phyloP scores from a whole-genome alignment of 1,140 invertebrate genomes.

The Cheumatopsyche charites region DNA sequence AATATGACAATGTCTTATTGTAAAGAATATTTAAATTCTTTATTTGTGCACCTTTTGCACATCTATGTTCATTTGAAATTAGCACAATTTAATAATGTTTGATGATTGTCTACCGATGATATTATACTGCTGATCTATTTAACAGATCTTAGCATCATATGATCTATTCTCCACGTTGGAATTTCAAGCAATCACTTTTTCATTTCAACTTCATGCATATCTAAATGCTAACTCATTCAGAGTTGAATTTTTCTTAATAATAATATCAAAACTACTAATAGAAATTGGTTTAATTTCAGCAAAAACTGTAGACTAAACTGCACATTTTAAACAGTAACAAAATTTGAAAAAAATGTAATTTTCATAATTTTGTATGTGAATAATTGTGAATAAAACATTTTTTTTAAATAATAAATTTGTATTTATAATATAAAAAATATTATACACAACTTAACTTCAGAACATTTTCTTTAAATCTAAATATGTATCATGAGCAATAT shows the following conservation, averaged over 20 bases:
- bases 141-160: neutral
- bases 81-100: too few relatives aligned
- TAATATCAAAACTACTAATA: too few relatives aligned
- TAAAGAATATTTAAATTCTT: too few relatives aligned
- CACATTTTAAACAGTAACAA: neutral
- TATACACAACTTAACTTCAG: constrained; percentile 37
- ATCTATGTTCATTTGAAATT: too few relatives aligned
- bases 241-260: too few relatives aligned
- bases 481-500: constrained; percentile 41
- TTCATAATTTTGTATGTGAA: too few relatives aligned
- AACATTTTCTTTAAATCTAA: constrained; percentile 19
- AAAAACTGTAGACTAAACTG: neutral
- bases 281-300: too few relatives aligned
- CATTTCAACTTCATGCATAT: too few relatives aligned
- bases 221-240: too few relatives aligned
- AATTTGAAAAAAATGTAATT: neutral
- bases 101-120: too few relatives aligned
- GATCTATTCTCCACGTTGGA: constrained; percentile 27
- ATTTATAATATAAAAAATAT: constrained; percentile 44
- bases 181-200: neutral
- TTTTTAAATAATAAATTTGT: constrained; percentile 32
- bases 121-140: constrained; percentile 17
- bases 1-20: too few relatives aligned
- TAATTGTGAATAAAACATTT: constrained; percentile 28
- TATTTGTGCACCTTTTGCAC: too few relatives aligned